phyloP scores from a whole-genome alignment of 2,113 vertebrate genomes.

The Lepus americanus region DNA sequence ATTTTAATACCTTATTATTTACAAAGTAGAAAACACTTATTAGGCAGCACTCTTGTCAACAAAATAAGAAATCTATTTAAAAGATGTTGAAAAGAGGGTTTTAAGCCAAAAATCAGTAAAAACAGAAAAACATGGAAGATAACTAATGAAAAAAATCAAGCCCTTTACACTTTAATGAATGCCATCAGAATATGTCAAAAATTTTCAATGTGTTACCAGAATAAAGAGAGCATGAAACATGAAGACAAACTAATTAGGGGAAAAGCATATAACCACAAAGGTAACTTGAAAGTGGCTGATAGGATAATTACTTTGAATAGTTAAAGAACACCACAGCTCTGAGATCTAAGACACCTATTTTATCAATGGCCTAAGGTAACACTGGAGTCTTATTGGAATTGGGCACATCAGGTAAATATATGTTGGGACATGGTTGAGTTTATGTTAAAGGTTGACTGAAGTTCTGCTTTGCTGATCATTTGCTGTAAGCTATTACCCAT shows the following conservation, averaged over 20 bases:
- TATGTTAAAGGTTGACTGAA: background rate
- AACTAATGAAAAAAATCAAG: conserved; percentile 75
- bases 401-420: background rate
- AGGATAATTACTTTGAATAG: conserved; percentile 37
- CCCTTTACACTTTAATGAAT: conserved; percentile 65
- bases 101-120: conserved; percentile 70
- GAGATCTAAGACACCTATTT: background rate
- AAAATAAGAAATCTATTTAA: conserved; percentile 63
- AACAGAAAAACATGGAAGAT: conserved; percentile 64
- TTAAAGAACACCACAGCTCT: conserved; percentile 26
- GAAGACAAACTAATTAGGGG: conserved; percentile 67
- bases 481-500: background rate
- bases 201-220: conserved; percentile 25
- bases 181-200: conserved; percentile 68
- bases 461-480: background rate
- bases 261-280: background rate
- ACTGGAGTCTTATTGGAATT: background rate
- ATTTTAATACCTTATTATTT: conserved; percentile 36
- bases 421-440: background rate
- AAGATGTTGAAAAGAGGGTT: conserved; percentile 66
- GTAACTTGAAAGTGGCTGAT: conserved; percentile 53
- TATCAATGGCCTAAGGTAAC: background rate
- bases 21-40: conserved; percentile 37
- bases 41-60: conserved; percentile 31
- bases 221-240: conserved; percentile 44